Evolutionary conservation across 2,113 vertebrate genomes (phyloP).

Genomic region (Tinamus guttatus): DNA sequence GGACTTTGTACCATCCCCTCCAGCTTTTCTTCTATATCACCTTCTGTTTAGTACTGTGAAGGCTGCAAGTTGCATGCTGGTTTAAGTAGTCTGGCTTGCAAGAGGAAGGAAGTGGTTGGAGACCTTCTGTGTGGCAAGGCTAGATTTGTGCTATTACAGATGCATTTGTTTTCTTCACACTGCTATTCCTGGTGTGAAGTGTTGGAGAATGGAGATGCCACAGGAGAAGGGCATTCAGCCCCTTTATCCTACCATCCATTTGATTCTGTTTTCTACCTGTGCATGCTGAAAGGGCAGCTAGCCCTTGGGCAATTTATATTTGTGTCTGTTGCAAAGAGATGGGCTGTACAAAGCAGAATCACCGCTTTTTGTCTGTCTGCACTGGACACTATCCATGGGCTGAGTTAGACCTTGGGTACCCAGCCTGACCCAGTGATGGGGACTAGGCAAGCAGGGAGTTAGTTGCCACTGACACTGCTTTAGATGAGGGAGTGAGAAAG

Average conservation of each 20-base stretch:
- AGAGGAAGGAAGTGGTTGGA: background rate
- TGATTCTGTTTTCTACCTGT: background rate
- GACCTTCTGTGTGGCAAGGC: fast-evolving
- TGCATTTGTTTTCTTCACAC: background rate
- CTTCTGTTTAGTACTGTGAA: background rate
- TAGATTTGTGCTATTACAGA: background rate
- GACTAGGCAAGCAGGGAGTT: background rate
- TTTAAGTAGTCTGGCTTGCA: background rate
- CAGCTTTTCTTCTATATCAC: background rate
- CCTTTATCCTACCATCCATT: background rate
- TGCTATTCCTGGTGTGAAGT: background rate
- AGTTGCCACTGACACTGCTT: background rate
- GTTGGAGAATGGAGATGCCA: background rate
- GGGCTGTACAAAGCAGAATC: background rate
- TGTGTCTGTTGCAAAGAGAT: background rate
- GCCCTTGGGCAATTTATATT: background rate
- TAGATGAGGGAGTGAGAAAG: background rate
- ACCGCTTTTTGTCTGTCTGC: background rate
- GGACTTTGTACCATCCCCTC: background rate
- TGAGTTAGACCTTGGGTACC: background rate
- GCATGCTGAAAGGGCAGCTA: background rate
- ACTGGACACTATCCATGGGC: background rate
- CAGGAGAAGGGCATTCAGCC: background rate
- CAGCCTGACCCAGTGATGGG: background rate
- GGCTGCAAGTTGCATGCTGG: background rate